These are phyloP conservation scores for Muscicapa comitata DNA, from an alignment of 2,797 vertebrate species.

Conservation along the genomic window DNA sequence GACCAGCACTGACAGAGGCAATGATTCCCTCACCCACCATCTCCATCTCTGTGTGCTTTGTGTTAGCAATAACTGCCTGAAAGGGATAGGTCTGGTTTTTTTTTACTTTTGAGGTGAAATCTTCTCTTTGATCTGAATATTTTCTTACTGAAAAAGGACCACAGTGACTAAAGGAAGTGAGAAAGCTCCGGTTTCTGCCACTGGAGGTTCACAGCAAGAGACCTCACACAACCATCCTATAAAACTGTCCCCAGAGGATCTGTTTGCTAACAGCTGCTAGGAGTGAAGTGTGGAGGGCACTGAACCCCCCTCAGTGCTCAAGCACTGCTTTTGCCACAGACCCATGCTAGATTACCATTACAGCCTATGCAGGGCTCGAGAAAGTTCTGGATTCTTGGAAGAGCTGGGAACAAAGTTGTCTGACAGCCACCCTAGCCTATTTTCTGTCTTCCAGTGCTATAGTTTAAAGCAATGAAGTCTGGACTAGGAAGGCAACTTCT, in stretches of 20 bases:
- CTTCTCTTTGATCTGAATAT: not conserved
- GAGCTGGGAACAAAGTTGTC: not conserved
- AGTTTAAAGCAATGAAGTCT: not conserved
- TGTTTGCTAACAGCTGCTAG: not conserved
- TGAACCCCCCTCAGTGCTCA: not conserved
- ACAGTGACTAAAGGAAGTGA: not conserved
- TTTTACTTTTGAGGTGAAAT: not conserved
- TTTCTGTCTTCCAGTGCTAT: not conserved
- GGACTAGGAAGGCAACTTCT: not conserved
- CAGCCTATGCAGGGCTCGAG: not conserved
- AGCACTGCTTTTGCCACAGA: not conserved
- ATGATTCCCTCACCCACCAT: not conserved
- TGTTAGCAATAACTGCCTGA: not conserved
- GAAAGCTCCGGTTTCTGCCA: not conserved
- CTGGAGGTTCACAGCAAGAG: not conserved
- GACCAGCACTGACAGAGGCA: not conserved
- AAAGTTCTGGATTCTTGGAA: not conserved
- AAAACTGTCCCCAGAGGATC: not conserved
- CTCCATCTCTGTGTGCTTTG: not conserved
- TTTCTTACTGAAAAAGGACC: not conserved
- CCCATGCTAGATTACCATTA: not conserved
- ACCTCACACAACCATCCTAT: not conserved
- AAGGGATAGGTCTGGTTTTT: not conserved
- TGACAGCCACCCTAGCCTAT: fast-evolving
- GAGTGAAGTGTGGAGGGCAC: not conserved